Percentiles rank a stretch among this genome's conserved stretches.
phyloP scores from a whole-genome alignment of 2,113 vertebrate genomes.

The Myiozetetes cayanensis region DNA sequence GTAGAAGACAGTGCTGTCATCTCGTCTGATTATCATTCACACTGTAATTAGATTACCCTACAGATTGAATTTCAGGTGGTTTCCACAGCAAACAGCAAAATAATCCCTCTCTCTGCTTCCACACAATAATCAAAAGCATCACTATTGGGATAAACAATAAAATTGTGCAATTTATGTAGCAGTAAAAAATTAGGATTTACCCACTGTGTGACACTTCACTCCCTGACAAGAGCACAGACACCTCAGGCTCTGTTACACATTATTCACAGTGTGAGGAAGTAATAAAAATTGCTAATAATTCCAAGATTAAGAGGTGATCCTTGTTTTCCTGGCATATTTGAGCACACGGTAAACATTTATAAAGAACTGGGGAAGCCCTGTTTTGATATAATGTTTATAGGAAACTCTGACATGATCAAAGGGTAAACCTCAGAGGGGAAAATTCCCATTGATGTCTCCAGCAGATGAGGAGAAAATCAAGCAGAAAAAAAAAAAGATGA shows the following conservation, averaged over 20 bases:
- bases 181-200: neutral
- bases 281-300: neutral
- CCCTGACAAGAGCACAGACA: neutral
- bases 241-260: neutral
- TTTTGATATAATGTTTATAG: neutral
- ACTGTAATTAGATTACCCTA: slow-evolving; percentile 62
- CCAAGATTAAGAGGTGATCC: neutral
- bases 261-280: neutral
- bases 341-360: neutral
- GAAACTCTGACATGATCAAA: slow-evolving; percentile 4
- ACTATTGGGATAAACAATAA: neutral
- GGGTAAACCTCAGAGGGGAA: neutral
- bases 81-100: slow-evolving; percentile 54
- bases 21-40: slow-evolving; percentile 49
- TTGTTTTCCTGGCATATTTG: neutral
- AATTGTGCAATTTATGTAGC: neutral
- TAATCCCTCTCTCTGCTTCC: neutral
- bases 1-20: neutral
- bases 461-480: neutral
- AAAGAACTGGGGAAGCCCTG: neutral
- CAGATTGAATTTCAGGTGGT: slow-evolving; percentile 54
- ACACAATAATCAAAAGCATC: neutral
- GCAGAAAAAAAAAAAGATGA: neutral
- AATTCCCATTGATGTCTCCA: neutral
- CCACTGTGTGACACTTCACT: neutral